Base-by-base conservation (phyloP, 2,888 invertebrate species). In the Stramonita haemastoma region DNA sequence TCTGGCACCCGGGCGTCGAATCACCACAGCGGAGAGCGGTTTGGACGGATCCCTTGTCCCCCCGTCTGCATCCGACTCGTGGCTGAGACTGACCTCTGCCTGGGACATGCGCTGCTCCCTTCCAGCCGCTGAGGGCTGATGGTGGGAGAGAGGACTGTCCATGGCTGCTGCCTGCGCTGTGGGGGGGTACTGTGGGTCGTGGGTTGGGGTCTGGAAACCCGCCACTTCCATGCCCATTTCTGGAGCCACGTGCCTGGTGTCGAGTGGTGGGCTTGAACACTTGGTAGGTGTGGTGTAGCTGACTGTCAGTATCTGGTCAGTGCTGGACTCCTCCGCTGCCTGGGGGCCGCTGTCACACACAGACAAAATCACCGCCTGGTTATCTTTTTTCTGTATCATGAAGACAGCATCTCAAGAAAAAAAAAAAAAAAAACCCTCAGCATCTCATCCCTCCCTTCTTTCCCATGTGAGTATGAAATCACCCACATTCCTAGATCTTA, bases 1-100 rank as follows among this genome's bases (percentile, higher is more conserved):
- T 83, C 90, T 90, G 17, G 91, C 87, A 13, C 87, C 86, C 0
- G 91, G 90, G 34, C 91, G 79, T 8, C 91, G 90, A 32, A 92
- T 91, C 13, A 92, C 91, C 0, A 91, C 92, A n/a, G 92, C 92
- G 57, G 88, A 85, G 22, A 85, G 91, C 13, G 87, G 11, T 19
- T n/a, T 56, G 11, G 84, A 57, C 19, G 5, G 29, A 26, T 85
- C 60, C 57, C 29, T 85, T 17, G 29, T 57, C 26, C 46, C 56
- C 22, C 22, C 17, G 6, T 46, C 84, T 84, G 46, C 46, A 29
- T 85, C 85, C 19, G 29, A 2, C 5, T 85, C 85, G 0, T n/a
- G 15, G 29, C 57, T 46, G 29, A 6, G 19, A 6, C 29, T 57
- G 60, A 29, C 22, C 1, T 57, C 60, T 22, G 81, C 36, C 81